Evolutionary conservation across 2,113 vertebrate genomes (phyloP), one percentile per base, ranked within the genome.

Genomic region (Ophthalmolycus amberensis): DNA sequence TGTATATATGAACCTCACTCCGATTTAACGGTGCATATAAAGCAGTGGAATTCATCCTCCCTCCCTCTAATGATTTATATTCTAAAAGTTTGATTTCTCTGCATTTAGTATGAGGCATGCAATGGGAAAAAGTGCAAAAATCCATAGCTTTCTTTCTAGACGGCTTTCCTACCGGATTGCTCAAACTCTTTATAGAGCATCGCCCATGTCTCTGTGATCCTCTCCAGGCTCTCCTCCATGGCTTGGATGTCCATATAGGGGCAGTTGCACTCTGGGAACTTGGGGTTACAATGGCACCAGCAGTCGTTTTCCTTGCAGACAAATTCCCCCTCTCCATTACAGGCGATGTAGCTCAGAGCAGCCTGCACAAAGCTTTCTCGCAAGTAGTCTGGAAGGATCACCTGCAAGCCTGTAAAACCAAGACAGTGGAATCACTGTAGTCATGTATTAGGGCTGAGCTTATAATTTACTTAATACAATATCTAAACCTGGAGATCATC

Each of bases 221-320:
- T 96, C 73, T 97, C 87, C 86, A 99, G 93, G 78, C 95, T 98
- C 64, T 99, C 97, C 89, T 99, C 98, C 98, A 99, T 98, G 78
- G 98, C 96, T 91, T 98, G 97, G 32, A 99, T 98, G 87, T 99
- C 98, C 96, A 97, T 97, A 88, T 98, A 97, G 7, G 98, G 98
- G 64, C 98, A 99, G 90, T 99, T 99, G 91, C 98, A 99, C 85
- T 99, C 97, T 1, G 97, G 98, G 74, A 97, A 99, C 85, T 90
- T 96, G 83, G 93, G 89, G n/a, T 96, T 95, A 75, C 98, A 99
- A 64, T 95, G 95, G 88, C 98, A 99, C 98, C 97, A 98, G 94
- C 98, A 99, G 88, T 99, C 97, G 79, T 96, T 97, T 77, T 97
- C 96, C 87, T 95, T 96, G 94, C 98, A 99, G 90, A 97, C 95